These are phyloP conservation scores for Plutella xylostella DNA, from an alignment of 2,888 invertebrate species.

Conservation along the genomic window DNA sequence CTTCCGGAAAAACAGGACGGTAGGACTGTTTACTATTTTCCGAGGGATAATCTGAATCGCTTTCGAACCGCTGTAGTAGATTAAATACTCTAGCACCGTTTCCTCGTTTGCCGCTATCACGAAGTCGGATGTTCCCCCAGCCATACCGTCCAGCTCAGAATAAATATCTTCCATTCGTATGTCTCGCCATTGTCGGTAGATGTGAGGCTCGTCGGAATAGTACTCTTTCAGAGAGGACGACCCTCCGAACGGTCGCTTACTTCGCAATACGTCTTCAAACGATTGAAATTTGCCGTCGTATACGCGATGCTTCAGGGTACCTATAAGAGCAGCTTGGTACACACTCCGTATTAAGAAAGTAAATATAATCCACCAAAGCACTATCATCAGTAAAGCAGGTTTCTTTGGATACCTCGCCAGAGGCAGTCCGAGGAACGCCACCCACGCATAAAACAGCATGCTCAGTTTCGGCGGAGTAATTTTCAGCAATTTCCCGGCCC, in stretches of 20 bases:
- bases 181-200: slow-evolving; percentile 32
- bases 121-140: slow-evolving; percentile 30
- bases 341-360: slow-evolving; percentile 34
- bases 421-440: slow-evolving; percentile 36
- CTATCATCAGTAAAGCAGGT: slow-evolving; percentile 23
- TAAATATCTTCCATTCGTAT: slow-evolving; percentile 20
- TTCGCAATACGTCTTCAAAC: slow-evolving; percentile 27
- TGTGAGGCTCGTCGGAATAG: slow-evolving; percentile 27
- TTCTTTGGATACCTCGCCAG: slow-evolving; percentile 27
- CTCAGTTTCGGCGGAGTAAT: slow-evolving; percentile 27
- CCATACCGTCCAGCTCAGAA: slow-evolving; percentile 25
- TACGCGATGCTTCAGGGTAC: slow-evolving; percentile 27
- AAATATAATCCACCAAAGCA: slow-evolving; percentile 38
- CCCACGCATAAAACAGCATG: slow-evolving; percentile 38
- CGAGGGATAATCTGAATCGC: slow-evolving; percentile 35
- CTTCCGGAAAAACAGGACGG: slow-evolving; percentile 36
- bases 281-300: slow-evolving; percentile 25
- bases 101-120: slow-evolving; percentile 36
- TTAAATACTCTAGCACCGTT: slow-evolving; percentile 26
- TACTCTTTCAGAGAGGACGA: slow-evolving; percentile 27
- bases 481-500: slow-evolving; percentile 22
- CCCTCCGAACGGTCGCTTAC: slow-evolving; percentile 32
- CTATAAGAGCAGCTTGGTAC: slow-evolving; percentile 39
- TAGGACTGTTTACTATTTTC: slow-evolving; percentile 39
- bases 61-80: slow-evolving; percentile 26